Percentiles rank a stretch among this genome's conserved stretches.
Conservation (phyloP, 1,140 invertebrate species). For the Lordiphosa stackelbergi region DNA sequence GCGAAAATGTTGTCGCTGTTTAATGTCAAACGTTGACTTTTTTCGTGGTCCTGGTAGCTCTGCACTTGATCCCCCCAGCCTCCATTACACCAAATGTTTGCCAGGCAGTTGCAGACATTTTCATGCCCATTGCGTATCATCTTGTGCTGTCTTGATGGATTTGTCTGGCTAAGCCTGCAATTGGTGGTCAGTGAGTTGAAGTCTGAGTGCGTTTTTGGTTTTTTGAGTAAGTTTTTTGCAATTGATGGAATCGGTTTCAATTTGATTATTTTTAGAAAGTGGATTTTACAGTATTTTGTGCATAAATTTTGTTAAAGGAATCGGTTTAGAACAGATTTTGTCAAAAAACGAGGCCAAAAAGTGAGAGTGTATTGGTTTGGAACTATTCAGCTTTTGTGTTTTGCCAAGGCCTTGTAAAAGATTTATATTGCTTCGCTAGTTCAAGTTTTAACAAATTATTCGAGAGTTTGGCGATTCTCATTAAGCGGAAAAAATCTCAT, state of each 20-base stretch:
- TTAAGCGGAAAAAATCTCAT: too few relatives aligned
- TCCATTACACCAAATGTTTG: background rate
- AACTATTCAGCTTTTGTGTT: too few relatives aligned
- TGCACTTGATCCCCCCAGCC: conserved; percentile 1
- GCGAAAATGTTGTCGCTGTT: conserved; percentile 71
- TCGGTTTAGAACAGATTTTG: too few relatives aligned
- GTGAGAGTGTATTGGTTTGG: too few relatives aligned
- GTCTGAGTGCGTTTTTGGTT: background rate
- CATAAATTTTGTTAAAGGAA: too few relatives aligned
- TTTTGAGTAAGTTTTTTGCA: conserved; percentile 3
- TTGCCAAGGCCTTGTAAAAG: too few relatives aligned
- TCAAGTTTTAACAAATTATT: too few relatives aligned
- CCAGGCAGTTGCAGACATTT: conserved; percentile 43
- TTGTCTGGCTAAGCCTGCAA: conserved; percentile 54
- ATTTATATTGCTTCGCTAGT: too few relatives aligned
- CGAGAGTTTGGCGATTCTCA: too few relatives aligned
- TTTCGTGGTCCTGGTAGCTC: conserved; percentile 6
- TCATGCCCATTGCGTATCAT: conserved; percentile 41
- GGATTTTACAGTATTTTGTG: too few relatives aligned
- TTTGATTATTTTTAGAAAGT: too few relatives aligned
- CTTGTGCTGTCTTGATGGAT: conserved; percentile 55
- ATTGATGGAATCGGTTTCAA: conserved; percentile 2
- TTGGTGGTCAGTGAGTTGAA: conserved; percentile 23
- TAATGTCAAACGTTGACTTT: conserved; percentile 63
- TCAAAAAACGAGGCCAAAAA: too few relatives aligned